Percentiles rank a stretch among this genome's conserved stretches.
Conservation (phyloP, 2,113 vertebrate genomes). For the Rhynchopsitta pachyrhyncha region DNA sequence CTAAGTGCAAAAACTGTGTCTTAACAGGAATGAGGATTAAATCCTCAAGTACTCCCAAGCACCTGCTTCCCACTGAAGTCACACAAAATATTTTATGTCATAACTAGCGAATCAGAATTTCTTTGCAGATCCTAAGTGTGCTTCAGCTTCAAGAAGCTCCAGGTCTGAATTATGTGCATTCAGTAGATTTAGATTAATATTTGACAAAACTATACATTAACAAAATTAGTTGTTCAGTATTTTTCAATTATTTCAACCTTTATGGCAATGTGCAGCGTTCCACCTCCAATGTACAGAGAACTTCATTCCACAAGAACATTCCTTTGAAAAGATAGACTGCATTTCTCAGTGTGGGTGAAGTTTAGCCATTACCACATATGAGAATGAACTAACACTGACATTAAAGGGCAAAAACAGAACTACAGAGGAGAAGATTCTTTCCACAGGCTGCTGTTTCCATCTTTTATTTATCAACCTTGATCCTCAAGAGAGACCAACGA, state of each 20-base stretch:
- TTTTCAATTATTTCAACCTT: not conserved
- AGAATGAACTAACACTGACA: not conserved
- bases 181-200: not conserved
- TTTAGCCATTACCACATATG: not conserved
- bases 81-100: not conserved
- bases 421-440: not conserved
- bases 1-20: not conserved
- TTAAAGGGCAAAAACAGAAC: not conserved
- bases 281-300: not conserved
- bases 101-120: not conserved
- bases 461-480: not conserved
- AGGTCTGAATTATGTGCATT: not conserved
- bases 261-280: not conserved
- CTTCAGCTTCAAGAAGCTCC: not conserved
- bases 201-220: not conserved
- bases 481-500: not conserved
- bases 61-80: not conserved
- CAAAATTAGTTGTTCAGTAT: not conserved
- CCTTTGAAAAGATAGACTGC: not conserved
- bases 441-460: not conserved
- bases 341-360: not conserved
- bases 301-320: not conserved
- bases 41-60: not conserved
- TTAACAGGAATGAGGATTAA: not conserved
- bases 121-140: not conserved